Evolutionary conservation across 2,888 invertebrate genomes (phyloP), one percentile per base, ranked within the genome.

Genomic region (Celastrina argiolus): DNA sequence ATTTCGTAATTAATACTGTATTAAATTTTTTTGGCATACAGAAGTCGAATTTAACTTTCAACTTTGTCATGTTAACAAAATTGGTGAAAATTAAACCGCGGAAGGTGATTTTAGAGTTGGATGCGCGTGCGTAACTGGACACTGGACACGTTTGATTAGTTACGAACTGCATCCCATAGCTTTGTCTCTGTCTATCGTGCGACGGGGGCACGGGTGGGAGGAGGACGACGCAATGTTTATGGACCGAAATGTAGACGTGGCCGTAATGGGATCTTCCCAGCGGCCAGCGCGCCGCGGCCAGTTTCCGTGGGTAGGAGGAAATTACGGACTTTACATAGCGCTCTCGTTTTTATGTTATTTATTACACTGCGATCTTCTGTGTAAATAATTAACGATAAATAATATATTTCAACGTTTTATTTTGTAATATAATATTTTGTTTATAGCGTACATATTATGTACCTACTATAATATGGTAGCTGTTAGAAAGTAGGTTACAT

Each of bases 131-230:
- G 84, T 80, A 77, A 71, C 78, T 78, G 85, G 89, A 87, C 84
- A 87, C 81, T 84, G 83, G 90, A 87, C 82, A 89, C 88, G 90
- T 82, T 78, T 88, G 80, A 90, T 90, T 89, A 88, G 88, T 75
- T 81, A 77, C 80, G 83, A 79, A 81, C 83, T 82, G 83, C 84
- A 83, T 83, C 83, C 81, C 76, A 67, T 77, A 74, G 70, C 73
- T 75, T 79, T 67, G 77, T 87, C 90, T 83, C 86, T 75, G 67
- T 88, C 81, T 61, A 66, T 45, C 80, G 31, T 61, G 22, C 56
- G 64, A 28, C 69, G 36, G 36, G 51, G 22, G 16, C 42, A 36
- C 67, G 71, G 67, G 78, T 72, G 71, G 75, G 81, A 87, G 75
- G 2, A 81, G 74, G 87, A 87, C 75, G 74, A 79, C 74, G 75